phyloP scores from a whole-genome alignment of 2,888 invertebrate species.

The Danaus chrysippus region DNA sequence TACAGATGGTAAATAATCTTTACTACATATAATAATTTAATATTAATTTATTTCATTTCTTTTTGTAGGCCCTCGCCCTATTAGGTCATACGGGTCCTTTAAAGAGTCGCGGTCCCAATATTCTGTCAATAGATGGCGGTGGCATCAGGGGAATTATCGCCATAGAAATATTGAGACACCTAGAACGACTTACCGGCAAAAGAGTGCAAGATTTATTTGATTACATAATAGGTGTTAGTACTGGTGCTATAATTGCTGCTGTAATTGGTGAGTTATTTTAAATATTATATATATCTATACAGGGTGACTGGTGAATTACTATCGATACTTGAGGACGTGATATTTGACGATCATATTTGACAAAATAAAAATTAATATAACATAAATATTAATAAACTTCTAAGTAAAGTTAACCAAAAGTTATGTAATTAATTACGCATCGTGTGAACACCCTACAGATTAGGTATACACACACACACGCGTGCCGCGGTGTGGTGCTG shows the following conservation, averaged over 20 bases:
- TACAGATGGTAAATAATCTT: too few relatives aligned
- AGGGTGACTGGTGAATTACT: too few relatives aligned
- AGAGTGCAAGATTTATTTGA: constrained; percentile 90
- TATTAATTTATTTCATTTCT: neutral
- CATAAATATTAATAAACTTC: too few relatives aligned
- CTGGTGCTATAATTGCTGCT: constrained; percentile 89
- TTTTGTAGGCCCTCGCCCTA: constrained; percentile 79
- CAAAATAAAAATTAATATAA: too few relatives aligned
- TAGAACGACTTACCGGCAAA: constrained; percentile 85
- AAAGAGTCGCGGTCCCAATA: constrained; percentile 85
- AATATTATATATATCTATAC: too few relatives aligned
- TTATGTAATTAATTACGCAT: too few relatives aligned
- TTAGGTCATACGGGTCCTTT: constrained; percentile 85
- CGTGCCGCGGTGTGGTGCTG: too few relatives aligned
- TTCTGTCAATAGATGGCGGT: constrained; percentile 94
- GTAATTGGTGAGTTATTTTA: constrained; percentile 78
- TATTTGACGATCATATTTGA: too few relatives aligned
- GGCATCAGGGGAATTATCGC: constrained; percentile 93
- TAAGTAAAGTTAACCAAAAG: too few relatives aligned
- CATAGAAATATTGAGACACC: constrained; percentile 87
- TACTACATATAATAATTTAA: neutral
- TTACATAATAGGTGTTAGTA: constrained; percentile 90
- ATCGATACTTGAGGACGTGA: too few relatives aligned
- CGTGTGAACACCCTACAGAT: too few relatives aligned
- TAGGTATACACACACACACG: too few relatives aligned